Percentiles rank a stretch among this genome's conserved stretches.
Evolutionary conservation across 2,113 vertebrate species (phyloP).

Genomic region (Sturnira hondurensis): DNA sequence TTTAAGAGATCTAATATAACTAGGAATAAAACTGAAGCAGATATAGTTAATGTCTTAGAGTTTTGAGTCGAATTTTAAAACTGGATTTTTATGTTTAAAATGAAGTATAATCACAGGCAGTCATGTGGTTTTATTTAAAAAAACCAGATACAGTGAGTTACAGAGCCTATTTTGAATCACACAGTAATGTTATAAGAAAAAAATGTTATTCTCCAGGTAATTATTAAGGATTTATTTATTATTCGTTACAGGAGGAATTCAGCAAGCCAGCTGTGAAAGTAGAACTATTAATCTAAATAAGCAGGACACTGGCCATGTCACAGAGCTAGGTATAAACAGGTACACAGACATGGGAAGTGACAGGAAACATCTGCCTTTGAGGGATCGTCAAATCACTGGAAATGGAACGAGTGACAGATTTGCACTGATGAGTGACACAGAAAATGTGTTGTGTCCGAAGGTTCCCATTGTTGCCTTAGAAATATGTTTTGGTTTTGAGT

Average conservation of each 20-base stretch:
- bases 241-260: conserved; percentile 8
- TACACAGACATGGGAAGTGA: conserved; percentile 16
- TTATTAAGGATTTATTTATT: not conserved
- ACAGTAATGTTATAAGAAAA: not conserved
- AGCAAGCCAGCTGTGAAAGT: not conserved
- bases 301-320: not conserved
- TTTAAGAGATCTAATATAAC: not conserved
- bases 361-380: conserved; percentile 70
- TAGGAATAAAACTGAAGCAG: not conserved
- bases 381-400: conserved; percentile 24
- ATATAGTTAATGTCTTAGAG: not conserved
- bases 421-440: conserved; percentile 45
- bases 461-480: conserved; percentile 35
- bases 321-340: conserved; percentile 40
- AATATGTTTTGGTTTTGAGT: conserved; percentile 55
- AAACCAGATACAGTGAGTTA: not conserved
- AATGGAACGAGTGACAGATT: conserved; percentile 56
- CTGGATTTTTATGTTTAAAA: not conserved
- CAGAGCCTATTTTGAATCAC: not conserved
- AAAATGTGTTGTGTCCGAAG: conserved; percentile 52
- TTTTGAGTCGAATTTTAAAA: conserved; percentile 31
- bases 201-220: not conserved
- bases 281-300: not conserved
- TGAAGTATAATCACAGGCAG: not conserved
- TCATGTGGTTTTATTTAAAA: not conserved